Base-by-base conservation (phyloP, 92 coral and sea anemone genomes). In the Zoanthus gigantus region DNA sequence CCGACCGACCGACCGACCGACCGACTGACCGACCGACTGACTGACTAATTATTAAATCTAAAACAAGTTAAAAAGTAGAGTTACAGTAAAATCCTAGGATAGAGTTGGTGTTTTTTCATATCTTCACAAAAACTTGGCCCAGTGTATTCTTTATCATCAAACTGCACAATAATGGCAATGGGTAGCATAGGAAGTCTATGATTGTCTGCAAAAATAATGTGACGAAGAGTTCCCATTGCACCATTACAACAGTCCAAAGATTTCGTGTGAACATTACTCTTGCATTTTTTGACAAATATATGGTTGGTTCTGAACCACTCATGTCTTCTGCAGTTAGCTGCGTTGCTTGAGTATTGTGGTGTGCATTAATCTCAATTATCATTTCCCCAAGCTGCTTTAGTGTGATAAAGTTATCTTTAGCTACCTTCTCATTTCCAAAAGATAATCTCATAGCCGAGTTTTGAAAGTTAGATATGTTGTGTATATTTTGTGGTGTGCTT, bases 211-310 rank as follows among this genome's bases (percentile, higher is more conserved):
- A 32, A 88, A 78, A 88, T 84, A 4, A 73, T 57, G 76, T 91
- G 87, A 5, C 15, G 18, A 37, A 78, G 75, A 72, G 88, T 92
- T 48, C 92, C 88, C 86, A 92, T 79, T 68, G 94, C 58, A 28
- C 90, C 92, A 89, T 89, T 92, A 15, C 92, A 92, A 30, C 61
- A 67, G 94, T 86, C 90, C 90, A 92, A 16, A 92, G 66, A 18
- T 89, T 92, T 28, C 90, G 45, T 46, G 90, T 92, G 61, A 92
- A 80, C 92, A 89, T 86, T 2, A 92, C 94, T 60, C 90, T 72
- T 52, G 90, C 90, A 28, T 86, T 44, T 80, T 76, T 92, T 23
- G 90, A 34, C 17, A 89, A 63, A 31, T 75, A 52, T 74, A 86
- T 16, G 11, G 74, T 68, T 32, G 92, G 94, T 86, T 86, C 74